Conservation (phyloP, 2,888 invertebrate species). For the Quadriops clusia region DNA sequence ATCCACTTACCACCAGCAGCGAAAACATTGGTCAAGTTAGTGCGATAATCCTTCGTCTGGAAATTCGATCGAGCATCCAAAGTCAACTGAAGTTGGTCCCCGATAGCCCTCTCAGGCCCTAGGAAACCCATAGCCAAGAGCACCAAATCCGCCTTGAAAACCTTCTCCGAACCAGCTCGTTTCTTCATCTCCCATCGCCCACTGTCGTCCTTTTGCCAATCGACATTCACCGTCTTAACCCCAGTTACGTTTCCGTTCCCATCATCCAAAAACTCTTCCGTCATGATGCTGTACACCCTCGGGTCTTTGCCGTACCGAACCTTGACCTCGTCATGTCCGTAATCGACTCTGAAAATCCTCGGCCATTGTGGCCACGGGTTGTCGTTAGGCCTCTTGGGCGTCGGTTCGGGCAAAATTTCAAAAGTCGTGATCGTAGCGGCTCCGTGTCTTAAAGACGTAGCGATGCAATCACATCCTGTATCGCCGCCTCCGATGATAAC, state of each 20-base stretch:
- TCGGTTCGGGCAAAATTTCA: conserved; percentile 93
- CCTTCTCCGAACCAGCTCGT: conserved; percentile 62
- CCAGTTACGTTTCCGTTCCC: conserved; percentile 82
- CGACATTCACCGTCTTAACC: conserved; percentile 79
- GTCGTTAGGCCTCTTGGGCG: conserved; percentile 62
- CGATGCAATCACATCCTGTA: conserved; percentile 95
- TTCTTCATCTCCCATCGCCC: conserved; percentile 94
- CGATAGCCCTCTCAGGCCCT: conserved; percentile 85
- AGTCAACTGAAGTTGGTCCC: conserved; percentile 65
- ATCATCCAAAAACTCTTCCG: conserved; percentile 90
- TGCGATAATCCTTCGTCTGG: conserved; percentile 75
- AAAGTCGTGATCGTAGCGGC: conserved; percentile 86
- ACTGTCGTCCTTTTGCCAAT: conserved; percentile 83
- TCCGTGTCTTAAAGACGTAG: conserved; percentile 88
- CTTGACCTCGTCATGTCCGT: conserved; percentile 92
- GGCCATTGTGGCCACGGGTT: conserved; percentile 99
- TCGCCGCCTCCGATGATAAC: conserved; percentile 83
- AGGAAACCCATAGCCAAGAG: conserved; percentile 98
- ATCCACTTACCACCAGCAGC: conserved; percentile 90
- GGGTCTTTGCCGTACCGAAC: conserved; percentile 89
- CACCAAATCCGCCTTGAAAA: conserved; percentile 80
- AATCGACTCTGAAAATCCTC: conserved; percentile 89
- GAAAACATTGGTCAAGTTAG: conserved; percentile 83
- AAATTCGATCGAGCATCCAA: conserved; percentile 89
- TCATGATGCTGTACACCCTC: conserved; percentile 82